These are phyloP conservation scores for Heliconius sara DNA, from an alignment of 2,888 invertebrate genomes.

Conservation along the genomic window DNA sequence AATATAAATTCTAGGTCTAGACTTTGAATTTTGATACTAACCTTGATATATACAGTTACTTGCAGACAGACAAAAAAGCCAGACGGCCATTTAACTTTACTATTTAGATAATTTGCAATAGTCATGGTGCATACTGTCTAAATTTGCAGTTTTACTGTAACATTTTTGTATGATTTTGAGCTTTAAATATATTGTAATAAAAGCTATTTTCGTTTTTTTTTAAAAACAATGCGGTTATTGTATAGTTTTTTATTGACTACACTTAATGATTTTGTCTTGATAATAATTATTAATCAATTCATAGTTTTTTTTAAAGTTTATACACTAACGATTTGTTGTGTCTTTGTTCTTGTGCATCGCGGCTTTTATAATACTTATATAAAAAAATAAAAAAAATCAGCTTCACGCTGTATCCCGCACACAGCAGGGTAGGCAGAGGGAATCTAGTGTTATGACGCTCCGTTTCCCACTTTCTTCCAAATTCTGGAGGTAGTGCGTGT, in stretches of 20 bases:
- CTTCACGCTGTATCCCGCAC: neutral
- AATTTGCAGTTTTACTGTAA: conserved; percentile 36
- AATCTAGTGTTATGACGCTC: neutral
- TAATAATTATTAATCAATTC: neutral
- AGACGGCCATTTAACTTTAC: conserved; percentile 56
- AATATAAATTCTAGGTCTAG: conserved; percentile 42
- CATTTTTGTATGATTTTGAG: conserved; percentile 5
- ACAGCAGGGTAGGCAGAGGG: neutral
- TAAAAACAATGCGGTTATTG: conserved; percentile 12
- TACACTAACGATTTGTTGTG: neutral
- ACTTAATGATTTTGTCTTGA: neutral
- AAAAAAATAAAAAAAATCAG: too few species aligned
- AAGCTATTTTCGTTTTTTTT: neutral
- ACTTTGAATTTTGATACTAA: conserved; percentile 37
- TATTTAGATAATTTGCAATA: conserved; percentile 49
- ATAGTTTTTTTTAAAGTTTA: neutral
- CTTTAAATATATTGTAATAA: neutral
- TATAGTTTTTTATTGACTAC: conserved; percentile 19
- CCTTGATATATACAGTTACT: conserved; percentile 51
- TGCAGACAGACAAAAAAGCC: conserved; percentile 62
- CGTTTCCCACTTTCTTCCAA: accelerated
- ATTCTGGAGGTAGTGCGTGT: neutral
- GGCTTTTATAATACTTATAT: neutral
- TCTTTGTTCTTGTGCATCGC: neutral
- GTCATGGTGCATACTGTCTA: conserved; percentile 51